Conservation (phyloP, 2,888 invertebrate genomes). For the Octonoba sinensis region DNA sequence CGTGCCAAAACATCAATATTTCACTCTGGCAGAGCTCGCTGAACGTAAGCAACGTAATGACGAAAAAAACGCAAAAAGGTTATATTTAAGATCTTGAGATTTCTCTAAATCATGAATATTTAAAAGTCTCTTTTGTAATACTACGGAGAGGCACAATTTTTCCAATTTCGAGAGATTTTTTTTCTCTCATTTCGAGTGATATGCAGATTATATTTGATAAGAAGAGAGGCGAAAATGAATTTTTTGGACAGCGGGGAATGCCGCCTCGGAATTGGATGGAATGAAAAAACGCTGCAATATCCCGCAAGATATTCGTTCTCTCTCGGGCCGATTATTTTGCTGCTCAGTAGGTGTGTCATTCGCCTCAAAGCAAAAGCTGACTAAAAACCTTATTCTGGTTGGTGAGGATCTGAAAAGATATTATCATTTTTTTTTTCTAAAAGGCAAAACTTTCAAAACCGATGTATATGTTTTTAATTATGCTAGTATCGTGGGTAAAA, state of each 20-base stretch:
- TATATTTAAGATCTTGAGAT: conserved; percentile 18
- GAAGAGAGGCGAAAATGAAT: conserved; percentile 37
- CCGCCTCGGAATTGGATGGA: not conserved
- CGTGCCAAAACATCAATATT: conserved; percentile 32
- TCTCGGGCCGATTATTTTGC: not conserved
- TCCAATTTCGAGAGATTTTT: conserved; percentile 28
- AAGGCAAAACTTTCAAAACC: too few relatives aligned
- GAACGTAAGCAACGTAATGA: not conserved
- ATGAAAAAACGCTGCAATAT: not conserved
- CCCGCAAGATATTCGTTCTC: conserved; percentile 14
- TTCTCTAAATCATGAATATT: conserved; percentile 38
- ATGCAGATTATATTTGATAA: conserved; percentile 40
- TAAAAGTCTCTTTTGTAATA: conserved; percentile 24
- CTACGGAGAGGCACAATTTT: conserved; percentile 1
- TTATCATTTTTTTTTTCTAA: too few relatives aligned
- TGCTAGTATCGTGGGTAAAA: too few relatives aligned
- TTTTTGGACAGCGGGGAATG: conserved; percentile 8
- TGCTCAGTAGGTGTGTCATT: too few relatives aligned
- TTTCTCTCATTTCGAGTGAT: conserved; percentile 22
- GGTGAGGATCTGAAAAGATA: too few relatives aligned
- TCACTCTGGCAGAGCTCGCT: too few relatives aligned
- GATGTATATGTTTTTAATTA: too few relatives aligned
- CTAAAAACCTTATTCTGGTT: too few relatives aligned
- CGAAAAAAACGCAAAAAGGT: conserved; percentile 2
- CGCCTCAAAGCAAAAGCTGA: too few relatives aligned